Conservation (phyloP, 1,140 invertebrate genomes). For the Telenomus remus region DNA sequence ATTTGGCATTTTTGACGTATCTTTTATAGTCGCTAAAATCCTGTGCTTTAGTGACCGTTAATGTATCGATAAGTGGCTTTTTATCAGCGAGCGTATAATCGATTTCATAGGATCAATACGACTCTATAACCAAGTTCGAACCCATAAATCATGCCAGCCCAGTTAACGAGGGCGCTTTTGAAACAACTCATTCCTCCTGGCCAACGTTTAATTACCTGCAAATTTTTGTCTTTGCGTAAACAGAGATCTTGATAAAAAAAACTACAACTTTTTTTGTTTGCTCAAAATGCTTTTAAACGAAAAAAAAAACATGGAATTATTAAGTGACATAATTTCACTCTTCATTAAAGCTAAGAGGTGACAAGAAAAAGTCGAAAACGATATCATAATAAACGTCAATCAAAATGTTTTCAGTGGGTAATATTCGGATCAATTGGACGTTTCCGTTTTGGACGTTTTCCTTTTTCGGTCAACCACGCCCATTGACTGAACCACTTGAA, state of each 20-base stretch:
- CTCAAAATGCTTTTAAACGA: no score
- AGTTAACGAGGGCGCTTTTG: constrained; percentile 20
- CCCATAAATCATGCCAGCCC: constrained; percentile 37
- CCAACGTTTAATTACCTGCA: constrained; percentile 46
- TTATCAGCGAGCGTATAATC: constrained; percentile 48
- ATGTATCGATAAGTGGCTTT: constrained; percentile 35
- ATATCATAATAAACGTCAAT: not conserved
- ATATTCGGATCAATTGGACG: constrained; percentile 12
- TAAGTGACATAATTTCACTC: constrained; percentile 18
- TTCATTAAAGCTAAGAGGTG: constrained; percentile 26
- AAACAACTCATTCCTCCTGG: constrained; percentile 28
- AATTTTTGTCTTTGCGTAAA: constrained; percentile 37
- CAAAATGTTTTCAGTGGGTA: constrained; percentile 10
- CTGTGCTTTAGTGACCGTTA: constrained; percentile 5
- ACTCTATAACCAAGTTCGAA: constrained; percentile 8
- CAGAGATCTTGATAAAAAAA: constrained; percentile 43
- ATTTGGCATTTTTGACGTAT: constrained; percentile 35
- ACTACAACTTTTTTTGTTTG: constrained; percentile 19
- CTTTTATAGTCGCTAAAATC: constrained; percentile 14
- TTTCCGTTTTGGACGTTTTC: not conserved
- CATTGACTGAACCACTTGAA: not conserved
- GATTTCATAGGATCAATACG: constrained; percentile 37
- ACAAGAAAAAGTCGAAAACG: constrained; percentile 3
- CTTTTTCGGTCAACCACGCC: not conserved
- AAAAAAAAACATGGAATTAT: no score